Percentiles rank a stretch among this genome's conserved stretches.
Conservation (phyloP, 2,113 vertebrate genomes). For the Glaucidium brasilianum region DNA sequence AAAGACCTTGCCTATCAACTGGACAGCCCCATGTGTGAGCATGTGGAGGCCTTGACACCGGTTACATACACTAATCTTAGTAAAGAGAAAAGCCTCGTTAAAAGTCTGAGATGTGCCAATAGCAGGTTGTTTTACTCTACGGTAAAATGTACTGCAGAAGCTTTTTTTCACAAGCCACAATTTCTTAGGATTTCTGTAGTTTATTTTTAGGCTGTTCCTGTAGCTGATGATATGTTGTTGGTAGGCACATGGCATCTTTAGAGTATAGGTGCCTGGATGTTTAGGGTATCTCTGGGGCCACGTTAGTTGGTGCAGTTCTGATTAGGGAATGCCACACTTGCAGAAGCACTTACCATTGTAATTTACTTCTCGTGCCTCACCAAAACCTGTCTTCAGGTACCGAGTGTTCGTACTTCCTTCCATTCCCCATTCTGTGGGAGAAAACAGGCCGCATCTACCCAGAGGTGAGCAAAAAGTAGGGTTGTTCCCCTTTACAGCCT, state of each 20-base stretch:
- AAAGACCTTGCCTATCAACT: neutral
- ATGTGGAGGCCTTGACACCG: neutral
- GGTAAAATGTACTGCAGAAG: neutral
- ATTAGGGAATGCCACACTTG: neutral
- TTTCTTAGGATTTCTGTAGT: neutral
- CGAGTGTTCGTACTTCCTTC: neutral
- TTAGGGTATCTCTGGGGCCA: neutral
- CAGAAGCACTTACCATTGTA: accelerated
- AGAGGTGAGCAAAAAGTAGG: neutral
- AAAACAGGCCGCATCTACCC: neutral
- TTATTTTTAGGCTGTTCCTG: neutral
- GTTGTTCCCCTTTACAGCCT: neutral
- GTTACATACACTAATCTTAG: neutral
- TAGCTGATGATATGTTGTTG: neutral
- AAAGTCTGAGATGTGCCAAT: neutral
- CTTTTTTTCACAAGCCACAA: neutral
- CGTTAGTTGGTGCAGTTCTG: neutral
- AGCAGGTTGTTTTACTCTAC: neutral
- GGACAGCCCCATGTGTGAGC: neutral
- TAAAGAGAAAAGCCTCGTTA: neutral
- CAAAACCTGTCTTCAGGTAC: neutral
- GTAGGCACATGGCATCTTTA: neutral
- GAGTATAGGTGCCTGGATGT: neutral
- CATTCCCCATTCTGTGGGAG: neutral
- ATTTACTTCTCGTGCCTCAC: neutral